Base-by-base conservation (phyloP, 1,140 invertebrate genomes). In the Lepidurus arcticus region DNA sequence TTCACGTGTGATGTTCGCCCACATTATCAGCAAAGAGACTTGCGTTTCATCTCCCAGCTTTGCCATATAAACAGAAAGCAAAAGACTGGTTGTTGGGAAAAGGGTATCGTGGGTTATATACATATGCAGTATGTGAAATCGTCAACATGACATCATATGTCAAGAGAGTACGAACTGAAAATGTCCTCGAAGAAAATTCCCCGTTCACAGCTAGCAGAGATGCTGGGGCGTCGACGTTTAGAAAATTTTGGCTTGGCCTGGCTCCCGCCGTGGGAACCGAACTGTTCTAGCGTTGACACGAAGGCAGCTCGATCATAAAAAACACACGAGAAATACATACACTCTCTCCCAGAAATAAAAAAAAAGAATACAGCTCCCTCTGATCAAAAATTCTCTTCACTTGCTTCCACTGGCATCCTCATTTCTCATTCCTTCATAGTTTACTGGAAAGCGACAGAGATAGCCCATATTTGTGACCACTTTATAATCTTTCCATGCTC, bases 131-230 rank as follows among this genome's bases (percentile, higher is more conserved):
- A 65, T 65, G 53, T 65, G 53, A 65, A 65, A 13, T 9, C 53
- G 53, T 65, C 16, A 65, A 65, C 6, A 65, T 65, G 53, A 65
- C 53, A 65, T 65, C 53, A 65, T 65, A 65, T 16, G 53, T 65
- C 53, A 65, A 65, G 34, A 65, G 53, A n/a, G 21, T 65, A 65
- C 21, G 53, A 65, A 34, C 53, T 21, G 53, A 65, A 65, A 21
- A 65, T 65, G 53, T 65, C 53, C n/a, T 65, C 53, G 9, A 65
- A 65, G 4, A 34, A 65, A 65, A 9, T 65, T 13, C 21, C 21
- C 53, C 53, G 13, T 65, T 65, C 53, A 65, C 53, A 65, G 4
- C 21, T 7, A n/a, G 13, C 16, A 21, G 21, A 7, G 53, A 5
- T 65, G 21, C 16, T 65, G 16, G 53, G 53, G 53, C 16, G 21